Base-by-base conservation (phyloP, 2,113 vertebrate species). In the Melospiza melodia region DNA sequence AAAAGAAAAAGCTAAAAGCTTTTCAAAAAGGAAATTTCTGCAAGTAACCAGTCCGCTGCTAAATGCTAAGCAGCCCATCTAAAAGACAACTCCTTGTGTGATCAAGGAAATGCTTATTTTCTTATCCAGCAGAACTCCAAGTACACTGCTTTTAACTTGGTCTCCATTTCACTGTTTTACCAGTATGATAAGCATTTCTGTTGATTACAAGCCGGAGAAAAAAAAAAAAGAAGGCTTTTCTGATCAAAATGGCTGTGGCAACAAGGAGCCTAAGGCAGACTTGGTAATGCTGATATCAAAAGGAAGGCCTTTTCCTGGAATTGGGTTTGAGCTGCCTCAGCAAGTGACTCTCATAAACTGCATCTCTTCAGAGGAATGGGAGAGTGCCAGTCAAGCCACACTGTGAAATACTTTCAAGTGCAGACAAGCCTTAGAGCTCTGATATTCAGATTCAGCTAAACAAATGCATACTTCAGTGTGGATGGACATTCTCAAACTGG, bases 241-340 rank as follows among this genome's bases (percentile, higher is more conserved):
- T 87, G 79, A 93, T 92, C 76, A 87, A 93, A 97, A 96, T 92
- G 76, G 33, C 80, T 89, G 43, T 87, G 80, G 66, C 65, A 89
- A 94, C 73, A 89, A 87, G 77, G 31, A 89, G 48, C 89, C 84
- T 87, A 74, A 96, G 91, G 83, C 77, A 94, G 80, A 61, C 48
- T 81, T 75, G 35, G 69, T 52, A 93, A 94, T 61, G 66, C 44
- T 89, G 76, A 52, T 90, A 92, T 81, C 69, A 93, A 95, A 95
- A 92, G 61, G 44, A 94, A 89, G 83, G 67, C 57, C 73, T 95
- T 94, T 93, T 72, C 69, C 75, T 57, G 41, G 86, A 91, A 91
- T 2, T 82, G 54, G 10, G 33, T 87, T 91, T 94, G 77, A 94
- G 65, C 84, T 94, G 49, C 71, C 83, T 96, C 87, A 95, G 68